A percentile compares a stretch with the other conserved stretches of the same genome.
These are phyloP conservation scores for Cichlasoma orientale DNA, from an alignment of 2,797 vertebrate genomes.

Conservation along the genomic window DNA sequence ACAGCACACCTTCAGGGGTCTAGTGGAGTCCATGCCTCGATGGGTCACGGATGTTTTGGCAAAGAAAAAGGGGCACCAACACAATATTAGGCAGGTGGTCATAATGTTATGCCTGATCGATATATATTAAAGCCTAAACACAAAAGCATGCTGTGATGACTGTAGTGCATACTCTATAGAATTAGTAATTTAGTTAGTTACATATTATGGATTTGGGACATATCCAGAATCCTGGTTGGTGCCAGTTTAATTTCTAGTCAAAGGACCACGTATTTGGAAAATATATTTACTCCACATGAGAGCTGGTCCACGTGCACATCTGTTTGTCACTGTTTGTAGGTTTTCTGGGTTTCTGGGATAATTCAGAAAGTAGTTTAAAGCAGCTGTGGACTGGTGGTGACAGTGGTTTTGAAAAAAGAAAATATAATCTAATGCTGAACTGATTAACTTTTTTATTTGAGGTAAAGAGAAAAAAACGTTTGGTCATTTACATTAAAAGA, in stretches of 20 bases:
- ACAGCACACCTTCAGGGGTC: no score
- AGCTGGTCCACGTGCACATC: neutral
- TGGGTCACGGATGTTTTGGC: no score
- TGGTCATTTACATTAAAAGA: neutral
- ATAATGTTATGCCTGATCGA: no score
- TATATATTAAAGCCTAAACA: neutral
- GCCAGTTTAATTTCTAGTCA: neutral
- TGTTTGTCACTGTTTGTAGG: neutral
- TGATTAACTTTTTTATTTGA: neutral
- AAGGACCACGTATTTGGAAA: neutral
- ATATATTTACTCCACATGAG: neutral
- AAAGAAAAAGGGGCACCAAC: no score
- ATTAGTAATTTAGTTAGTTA: neutral
- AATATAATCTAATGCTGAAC: neutral
- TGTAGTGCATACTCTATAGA: neutral
- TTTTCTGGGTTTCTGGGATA: neutral
- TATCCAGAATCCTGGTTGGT: neutral
- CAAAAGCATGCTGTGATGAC: neutral
- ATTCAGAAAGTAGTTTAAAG: constrained; percentile 10
- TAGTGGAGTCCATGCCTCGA: no score
- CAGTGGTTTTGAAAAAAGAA: neutral
- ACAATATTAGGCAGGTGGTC: no score
- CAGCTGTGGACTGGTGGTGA: constrained; percentile 5
- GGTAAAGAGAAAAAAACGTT: neutral
- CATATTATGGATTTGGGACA: neutral